phyloP scores from a whole-genome alignment of 2,113 vertebrate genomes.

The western clawed frog (Xenopus tropicalis) region UCB_Xtro_10.0 CM004443.2:68858501-68859000 shows the following conservation, averaged over 20 bases:
- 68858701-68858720: background rate
- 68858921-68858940: too few species aligned
- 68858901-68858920: background rate
- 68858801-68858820: background rate
- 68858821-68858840: background rate
- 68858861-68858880: background rate
- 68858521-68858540: background rate
- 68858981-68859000: conserved; percentile 38
- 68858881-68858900: background rate
- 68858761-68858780: background rate
- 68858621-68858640: conserved; percentile 55
- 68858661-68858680: background rate
- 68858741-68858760: background rate
- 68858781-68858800: background rate
- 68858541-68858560: conserved; percentile 36
- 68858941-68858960: background rate
- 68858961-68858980: background rate
- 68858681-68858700: conserved; percentile 1
- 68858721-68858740: background rate
- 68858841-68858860: background rate
- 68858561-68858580: conserved; percentile 4
- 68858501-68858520: conserved; percentile 24
- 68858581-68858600: conserved; percentile 55
- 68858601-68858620: conserved; percentile 65
- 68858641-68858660: conserved; percentile 61